Evolutionary conservation across 2,113 vertebrate species (phyloP).

Genomic region (Protomyctophum bolini): DNA sequence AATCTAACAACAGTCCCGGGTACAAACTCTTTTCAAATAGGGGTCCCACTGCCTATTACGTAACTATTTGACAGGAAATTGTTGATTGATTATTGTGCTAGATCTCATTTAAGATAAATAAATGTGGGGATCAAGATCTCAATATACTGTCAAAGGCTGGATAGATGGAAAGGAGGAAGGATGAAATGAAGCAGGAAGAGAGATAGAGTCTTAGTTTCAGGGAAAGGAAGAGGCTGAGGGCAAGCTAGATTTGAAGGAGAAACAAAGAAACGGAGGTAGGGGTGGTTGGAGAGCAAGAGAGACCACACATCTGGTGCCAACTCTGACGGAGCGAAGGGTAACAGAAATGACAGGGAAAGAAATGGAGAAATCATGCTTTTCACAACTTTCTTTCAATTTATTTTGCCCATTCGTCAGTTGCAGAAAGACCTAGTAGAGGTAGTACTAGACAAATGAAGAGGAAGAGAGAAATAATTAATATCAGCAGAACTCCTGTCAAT

Average conservation of each 20-base stretch:
- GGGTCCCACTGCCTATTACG: too few relatives aligned
- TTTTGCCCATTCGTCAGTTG: conserved; percentile 35
- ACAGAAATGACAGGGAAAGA: conserved; percentile 8
- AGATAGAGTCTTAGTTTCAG: neutral
- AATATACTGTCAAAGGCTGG: too few relatives aligned
- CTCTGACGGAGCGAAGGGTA: conserved; percentile 2
- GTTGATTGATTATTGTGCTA: neutral
- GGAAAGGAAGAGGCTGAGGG: neutral
- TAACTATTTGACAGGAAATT: too few relatives aligned
- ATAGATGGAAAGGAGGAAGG: neutral
- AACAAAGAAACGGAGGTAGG: neutral
- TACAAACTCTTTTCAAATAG: too few relatives aligned
- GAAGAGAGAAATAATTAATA: conserved; percentile 5
- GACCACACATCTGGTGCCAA: neutral
- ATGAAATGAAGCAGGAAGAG: neutral
- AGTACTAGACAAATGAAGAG: neutral
- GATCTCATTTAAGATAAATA: conserved; percentile 6
- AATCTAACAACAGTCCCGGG: too few relatives aligned
- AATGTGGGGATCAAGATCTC: too few relatives aligned
- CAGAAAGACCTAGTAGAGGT: conserved; percentile 21
- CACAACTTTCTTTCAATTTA: conserved; percentile 21
- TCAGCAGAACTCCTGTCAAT: conserved; percentile 2
- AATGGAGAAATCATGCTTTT: neutral
- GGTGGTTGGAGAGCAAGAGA: neutral
- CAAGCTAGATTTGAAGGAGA: neutral